Evolutionary conservation across 1,140 invertebrate species (phyloP).

Genomic region (Drosophila sulfurigaster): DNA sequence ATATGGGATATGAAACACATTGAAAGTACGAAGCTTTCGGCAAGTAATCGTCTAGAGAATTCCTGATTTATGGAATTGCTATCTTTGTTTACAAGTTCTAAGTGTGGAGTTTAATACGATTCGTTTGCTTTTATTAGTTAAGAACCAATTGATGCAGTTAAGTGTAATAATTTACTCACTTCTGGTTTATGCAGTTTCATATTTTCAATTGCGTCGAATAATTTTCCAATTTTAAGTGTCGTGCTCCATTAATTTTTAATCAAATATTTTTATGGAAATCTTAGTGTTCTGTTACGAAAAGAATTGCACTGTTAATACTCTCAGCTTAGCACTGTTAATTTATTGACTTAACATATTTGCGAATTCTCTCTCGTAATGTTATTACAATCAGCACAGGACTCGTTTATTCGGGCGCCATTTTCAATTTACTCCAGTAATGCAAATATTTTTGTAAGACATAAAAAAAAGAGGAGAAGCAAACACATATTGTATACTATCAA

Average conservation of each 20-base stretch:
- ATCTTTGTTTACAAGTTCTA: background rate
- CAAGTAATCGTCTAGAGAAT: slow-evolving; percentile 9
- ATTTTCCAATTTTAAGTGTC: slow-evolving; percentile 1
- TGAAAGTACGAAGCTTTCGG: slow-evolving; percentile 20
- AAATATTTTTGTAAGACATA: background rate
- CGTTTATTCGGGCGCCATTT: slow-evolving; percentile 27
- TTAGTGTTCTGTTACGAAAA: slow-evolving; percentile 12
- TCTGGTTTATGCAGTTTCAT: no score
- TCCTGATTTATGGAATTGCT: slow-evolving; percentile 43
- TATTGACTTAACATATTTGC: slow-evolving; percentile 5
- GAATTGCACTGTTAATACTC: slow-evolving; percentile 7
- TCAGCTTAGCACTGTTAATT: slow-evolving; percentile 21
- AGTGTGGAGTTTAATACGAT: background rate
- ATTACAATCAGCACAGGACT: slow-evolving; percentile 6
- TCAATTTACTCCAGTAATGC: background rate
- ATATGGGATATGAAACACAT: slow-evolving; percentile 40
- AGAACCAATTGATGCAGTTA: background rate
- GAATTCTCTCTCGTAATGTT: slow-evolving; percentile 15
- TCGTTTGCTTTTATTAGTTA: background rate
- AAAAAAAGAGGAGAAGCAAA: background rate
- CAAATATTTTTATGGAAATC: slow-evolving; percentile 23
- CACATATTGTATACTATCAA: no score
- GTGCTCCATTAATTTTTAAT: slow-evolving; percentile 28
- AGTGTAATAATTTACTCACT: background rate
- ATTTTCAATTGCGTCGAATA: no score